Evolutionary conservation across 2,888 invertebrate genomes (phyloP), one percentile per base, ranked within the genome.

Genomic region (Diloba caeruleocephala): DNA sequence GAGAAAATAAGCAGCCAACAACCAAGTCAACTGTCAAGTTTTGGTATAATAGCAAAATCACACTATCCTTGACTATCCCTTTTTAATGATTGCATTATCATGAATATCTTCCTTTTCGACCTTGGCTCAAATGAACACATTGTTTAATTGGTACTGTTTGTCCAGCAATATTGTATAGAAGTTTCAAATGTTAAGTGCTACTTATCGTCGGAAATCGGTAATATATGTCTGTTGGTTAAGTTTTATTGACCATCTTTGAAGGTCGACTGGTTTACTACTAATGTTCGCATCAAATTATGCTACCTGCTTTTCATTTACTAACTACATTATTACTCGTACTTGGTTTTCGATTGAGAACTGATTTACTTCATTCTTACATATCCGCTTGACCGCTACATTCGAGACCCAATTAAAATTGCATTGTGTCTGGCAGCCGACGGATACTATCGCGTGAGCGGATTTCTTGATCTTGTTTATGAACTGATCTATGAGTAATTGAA

Each of bases 101-200:
- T n/a, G n/a, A n/a, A n/a, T n/a, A n/a, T n/a, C n/a, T 38, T 8
- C 10, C 12, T 23, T 26, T 38, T 31, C 23, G 42, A 63, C 51
- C 45, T 57, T 48, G 44, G 14, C 53, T 59, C 36, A 45, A 57
- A 42, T 29, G 44, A 57, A 60, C 32, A 49, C 13, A 45, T 52
- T 52, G 54, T 57, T 62, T 73, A 67, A 70, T 78, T 75, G 60
- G 50, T 64, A 64, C 53, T 71, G 46, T 55, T 54, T 46, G 63
- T 59, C 51, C 51, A 44, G 48, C 31, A 49, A 60, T 53, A 38
- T 67, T 72, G 65, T 67, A 73, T 58, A 46, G 53, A 44, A 53
- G n/a, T 60, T 60, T 61, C 46, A 55, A 54, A 57, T 64, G 59
- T 65, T 58, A 65, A 71, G 54, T 66, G 67, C 68, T 53, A n/a